Percentiles rank a stretch among this genome's conserved stretches.
Conservation (phyloP, 2,797 vertebrate genomes). For the Esox lucius region DNA sequence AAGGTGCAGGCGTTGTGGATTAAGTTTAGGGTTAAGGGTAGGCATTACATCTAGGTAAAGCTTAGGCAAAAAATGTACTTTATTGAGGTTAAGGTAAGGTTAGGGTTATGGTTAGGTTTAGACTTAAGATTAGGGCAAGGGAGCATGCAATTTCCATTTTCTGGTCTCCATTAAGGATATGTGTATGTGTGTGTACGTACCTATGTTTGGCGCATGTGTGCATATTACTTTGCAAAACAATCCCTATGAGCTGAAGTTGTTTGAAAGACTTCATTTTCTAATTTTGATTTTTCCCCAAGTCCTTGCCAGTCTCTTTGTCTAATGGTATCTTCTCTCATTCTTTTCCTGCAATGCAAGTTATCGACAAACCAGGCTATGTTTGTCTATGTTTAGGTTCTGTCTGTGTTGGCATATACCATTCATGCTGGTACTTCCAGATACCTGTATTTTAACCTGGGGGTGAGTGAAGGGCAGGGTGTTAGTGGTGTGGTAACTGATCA, state of each 20-base stretch:
- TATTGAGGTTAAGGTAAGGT: too few relatives aligned
- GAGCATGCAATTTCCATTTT: too few relatives aligned
- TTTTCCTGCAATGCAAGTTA: neutral
- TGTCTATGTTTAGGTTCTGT: too few relatives aligned
- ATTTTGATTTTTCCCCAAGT: conserved; percentile 12
- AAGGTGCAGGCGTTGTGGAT: too few relatives aligned
- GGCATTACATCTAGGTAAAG: too few relatives aligned
- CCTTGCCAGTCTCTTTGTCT: neutral
- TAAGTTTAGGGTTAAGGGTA: too few relatives aligned
- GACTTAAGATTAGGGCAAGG: too few relatives aligned
- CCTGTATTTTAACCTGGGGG: neutral
- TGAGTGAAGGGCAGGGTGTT: neutral
- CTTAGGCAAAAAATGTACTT: too few relatives aligned
- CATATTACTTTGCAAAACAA: conserved; percentile 35
- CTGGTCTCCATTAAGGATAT: too few relatives aligned
- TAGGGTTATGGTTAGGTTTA: too few relatives aligned
- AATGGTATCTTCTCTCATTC: neutral
- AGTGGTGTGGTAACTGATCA: neutral
- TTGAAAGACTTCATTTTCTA: conserved; percentile 11
- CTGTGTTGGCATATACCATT: neutral
- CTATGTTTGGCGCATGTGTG: conserved; percentile 14
- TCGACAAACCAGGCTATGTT: neutral
- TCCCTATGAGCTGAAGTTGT: conserved; percentile 49
- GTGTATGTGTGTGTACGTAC: conserved; percentile 15
- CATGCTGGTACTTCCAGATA: neutral